Conservation (phyloP, 2,113 vertebrate genomes). For the Excalfactoria chinensis region DNA sequence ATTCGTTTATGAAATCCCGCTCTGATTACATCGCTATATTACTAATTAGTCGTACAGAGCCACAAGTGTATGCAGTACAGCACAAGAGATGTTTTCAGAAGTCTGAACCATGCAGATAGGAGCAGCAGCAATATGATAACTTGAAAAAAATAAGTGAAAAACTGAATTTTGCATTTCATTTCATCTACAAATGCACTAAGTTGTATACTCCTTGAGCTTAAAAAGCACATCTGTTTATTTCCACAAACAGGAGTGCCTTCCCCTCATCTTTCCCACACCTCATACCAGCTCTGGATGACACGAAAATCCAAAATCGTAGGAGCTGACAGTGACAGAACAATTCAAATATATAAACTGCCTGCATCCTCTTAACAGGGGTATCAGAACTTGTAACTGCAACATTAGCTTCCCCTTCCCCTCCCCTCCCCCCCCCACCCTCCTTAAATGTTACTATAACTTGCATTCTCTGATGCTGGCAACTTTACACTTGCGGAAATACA, state of each 20-base stretch:
- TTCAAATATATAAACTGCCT: neutral
- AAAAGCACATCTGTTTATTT: neutral
- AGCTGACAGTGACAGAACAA: neutral
- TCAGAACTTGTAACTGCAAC: neutral
- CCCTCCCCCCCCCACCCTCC: no score
- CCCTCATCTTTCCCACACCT: neutral
- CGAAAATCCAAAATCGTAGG: neutral
- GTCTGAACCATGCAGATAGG: neutral
- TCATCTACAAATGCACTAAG: neutral
- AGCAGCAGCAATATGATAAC: neutral
- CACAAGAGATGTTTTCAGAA: conserved; percentile 1
- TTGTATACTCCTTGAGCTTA: neutral
- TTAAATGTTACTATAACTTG: neutral
- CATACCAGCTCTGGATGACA: neutral
- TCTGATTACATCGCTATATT: neutral
- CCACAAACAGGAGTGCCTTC: neutral
- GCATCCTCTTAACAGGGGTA: neutral
- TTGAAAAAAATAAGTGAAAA: conserved; percentile 2
- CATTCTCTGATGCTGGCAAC: neutral
- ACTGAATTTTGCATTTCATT: conserved; percentile 10
- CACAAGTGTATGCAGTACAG: neutral
- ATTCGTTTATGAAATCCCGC: conserved; percentile 20
- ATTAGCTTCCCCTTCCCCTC: neutral
- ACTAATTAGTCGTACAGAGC: conserved; percentile 4
- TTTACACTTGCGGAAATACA: neutral